Conservation (phyloP, 2,888 invertebrate species). For the Melinopterus prodromus region DNA sequence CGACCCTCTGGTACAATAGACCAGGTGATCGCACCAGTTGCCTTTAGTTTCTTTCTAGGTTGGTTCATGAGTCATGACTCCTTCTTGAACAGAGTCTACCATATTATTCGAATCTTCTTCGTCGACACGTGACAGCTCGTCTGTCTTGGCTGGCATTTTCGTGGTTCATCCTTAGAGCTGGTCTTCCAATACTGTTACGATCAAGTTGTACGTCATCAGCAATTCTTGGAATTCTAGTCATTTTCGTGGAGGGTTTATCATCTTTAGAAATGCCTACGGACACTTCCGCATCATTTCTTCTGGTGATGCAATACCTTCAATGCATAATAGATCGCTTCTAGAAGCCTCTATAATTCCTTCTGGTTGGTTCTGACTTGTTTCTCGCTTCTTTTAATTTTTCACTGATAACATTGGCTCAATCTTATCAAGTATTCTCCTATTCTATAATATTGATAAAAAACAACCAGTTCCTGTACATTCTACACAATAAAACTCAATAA, state of each 20-base stretch:
- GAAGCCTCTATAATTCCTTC: background rate
- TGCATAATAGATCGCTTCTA: background rate
- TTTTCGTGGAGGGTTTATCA: background rate
- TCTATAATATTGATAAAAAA: too few species aligned
- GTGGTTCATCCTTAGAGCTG: background rate
- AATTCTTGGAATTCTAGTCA: slow-evolving; percentile 12
- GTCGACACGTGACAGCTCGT: background rate
- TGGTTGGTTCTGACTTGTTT: background rate
- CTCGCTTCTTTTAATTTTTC: too few species aligned
- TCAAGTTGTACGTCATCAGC: background rate
- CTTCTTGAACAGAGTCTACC: background rate
- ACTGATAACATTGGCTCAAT: too few species aligned
- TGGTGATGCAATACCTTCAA: background rate
- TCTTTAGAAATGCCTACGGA: background rate
- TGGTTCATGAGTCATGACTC: background rate
- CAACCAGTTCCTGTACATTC: too few species aligned
- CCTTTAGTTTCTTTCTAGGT: background rate
- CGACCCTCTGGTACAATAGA: background rate
- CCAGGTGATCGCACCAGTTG: background rate
- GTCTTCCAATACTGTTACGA: slow-evolving; percentile 9
- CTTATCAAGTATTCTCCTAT: too few species aligned
- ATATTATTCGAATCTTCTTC: background rate
- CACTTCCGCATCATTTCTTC: background rate
- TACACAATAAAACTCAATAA: background rate
- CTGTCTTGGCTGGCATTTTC: background rate